Evolutionary conservation across 1,140 invertebrate species (phyloP), one percentile per base, ranked within the genome.

Genomic region (Drosophila gunungcola): DNA sequence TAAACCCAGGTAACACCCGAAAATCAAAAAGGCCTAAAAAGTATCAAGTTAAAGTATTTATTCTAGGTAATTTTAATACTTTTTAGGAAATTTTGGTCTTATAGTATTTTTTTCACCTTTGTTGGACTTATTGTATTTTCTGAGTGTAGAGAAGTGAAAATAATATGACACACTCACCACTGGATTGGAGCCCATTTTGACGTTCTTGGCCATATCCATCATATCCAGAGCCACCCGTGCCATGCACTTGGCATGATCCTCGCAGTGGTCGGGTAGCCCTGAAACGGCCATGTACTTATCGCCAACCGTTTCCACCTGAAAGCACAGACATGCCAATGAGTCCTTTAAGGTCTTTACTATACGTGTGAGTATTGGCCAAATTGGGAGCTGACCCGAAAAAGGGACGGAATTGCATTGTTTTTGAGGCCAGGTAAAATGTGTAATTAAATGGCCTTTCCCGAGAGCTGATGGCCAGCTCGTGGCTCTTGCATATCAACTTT

Each of bases 281-380:
- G 98, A 99, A 4, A 99, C 98, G 1, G 98, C 98, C 98, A 99
- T 99, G 93, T 99, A 99, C 92, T 99, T 99, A 93, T 99, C 98
- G 78, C 98, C 98, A 21, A 99, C 97, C n/a, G 98, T 99, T 94
- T 99, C 98, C 41, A 99, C 98, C 98, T 99, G 92, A 72, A 83
- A 78, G 43, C 29, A 58, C 32, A 56, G 36, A 55, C 53, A 61
- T 48, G 49, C 42, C 48, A 46, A 64, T 61, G 51, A 54, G 38
- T 49, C 16, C 38, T 34, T 41, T 34, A 51, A 38, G 36, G 36
- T 38, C 36, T 2, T 56, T 52, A 53, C 38, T 38, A 25, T 4
- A 11, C 39, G 32, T 4, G 13, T 51, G 55, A 16, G 32, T 21
- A 32, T 55, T 27, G 73, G 41, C 11, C 42, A 60, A 69, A 65